These are phyloP conservation scores for Macquaria ambigua DNA, from an alignment of 2,113 vertebrate genomes.

Conservation along the genomic window DNA sequence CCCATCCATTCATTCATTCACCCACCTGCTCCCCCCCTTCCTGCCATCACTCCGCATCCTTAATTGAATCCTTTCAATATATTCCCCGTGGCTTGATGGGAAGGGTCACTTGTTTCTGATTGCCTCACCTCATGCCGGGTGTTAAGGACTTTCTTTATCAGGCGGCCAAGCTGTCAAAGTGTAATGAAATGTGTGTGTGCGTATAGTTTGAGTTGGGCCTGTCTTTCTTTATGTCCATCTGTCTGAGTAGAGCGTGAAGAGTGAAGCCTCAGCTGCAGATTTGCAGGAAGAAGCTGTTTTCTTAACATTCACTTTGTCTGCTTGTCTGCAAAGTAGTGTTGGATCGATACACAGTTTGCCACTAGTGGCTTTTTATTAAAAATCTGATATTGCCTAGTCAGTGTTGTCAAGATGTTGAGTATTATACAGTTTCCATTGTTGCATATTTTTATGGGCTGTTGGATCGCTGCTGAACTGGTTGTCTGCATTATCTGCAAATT, in stretches of 20 bases:
- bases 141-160: slow-evolving; percentile 48
- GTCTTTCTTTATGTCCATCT: slow-evolving; percentile 14
- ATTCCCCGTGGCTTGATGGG: slow-evolving; percentile 33
- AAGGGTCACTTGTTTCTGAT: slow-evolving; percentile 64
- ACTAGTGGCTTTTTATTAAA: slow-evolving; percentile 13
- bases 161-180: slow-evolving; percentile 19
- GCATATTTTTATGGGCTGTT: slow-evolving; percentile 10
- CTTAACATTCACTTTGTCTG: not conserved
- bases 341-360: slow-evolving; percentile 16
- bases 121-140: slow-evolving; percentile 21
- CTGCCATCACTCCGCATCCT: slow-evolving; percentile 41
- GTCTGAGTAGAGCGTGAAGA: not conserved
- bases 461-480: slow-evolving; percentile 16
- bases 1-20: slow-evolving; percentile 20
- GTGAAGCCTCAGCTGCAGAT: not conserved
- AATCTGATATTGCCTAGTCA: slow-evolving; percentile 33
- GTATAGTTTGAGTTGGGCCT: slow-evolving; percentile 14
- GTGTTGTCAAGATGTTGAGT: slow-evolving; percentile 30
- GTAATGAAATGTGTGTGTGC: slow-evolving; percentile 11
- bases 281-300: slow-evolving; percentile 20
- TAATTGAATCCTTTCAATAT: slow-evolving; percentile 70
- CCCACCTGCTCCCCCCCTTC: not conserved
- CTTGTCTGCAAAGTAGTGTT: slow-evolving; percentile 25
- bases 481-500: not conserved
- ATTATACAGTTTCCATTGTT: slow-evolving; percentile 15